phyloP scores from a whole-genome alignment of 1,140 invertebrate genomes.

The Sinonovacula constricta region DNA sequence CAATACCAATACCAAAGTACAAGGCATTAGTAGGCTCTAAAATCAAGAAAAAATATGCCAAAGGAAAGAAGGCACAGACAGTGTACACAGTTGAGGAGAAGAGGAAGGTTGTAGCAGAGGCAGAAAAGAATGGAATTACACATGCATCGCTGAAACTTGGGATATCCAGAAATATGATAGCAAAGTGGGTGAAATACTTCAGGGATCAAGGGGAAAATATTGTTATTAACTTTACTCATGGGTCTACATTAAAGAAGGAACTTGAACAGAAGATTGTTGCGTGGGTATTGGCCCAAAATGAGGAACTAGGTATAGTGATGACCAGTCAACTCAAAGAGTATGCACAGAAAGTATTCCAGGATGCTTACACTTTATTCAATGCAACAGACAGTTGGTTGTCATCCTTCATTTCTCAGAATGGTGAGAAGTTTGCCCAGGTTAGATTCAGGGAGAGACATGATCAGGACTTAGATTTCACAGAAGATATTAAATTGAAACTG shows the following conservation, averaged over 20 bases:
- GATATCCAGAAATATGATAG: constrained; percentile 32
- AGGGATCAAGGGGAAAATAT: constrained; percentile 43
- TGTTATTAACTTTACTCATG: constrained; percentile 30
- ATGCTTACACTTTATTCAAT: constrained; percentile 39
- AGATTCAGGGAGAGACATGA: constrained; percentile 35
- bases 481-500: constrained; percentile 41
- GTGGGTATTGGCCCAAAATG: constrained; percentile 44
- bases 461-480: constrained; percentile 27
- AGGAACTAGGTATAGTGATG: constrained; percentile 33
- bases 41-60: constrained; percentile 51
- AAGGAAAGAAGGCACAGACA: constrained; percentile 18
- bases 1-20: constrained; percentile 49
- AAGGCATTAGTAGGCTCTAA: constrained; percentile 43
- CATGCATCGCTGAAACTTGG: constrained; percentile 44
- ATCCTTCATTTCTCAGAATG: constrained; percentile 21
- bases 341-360: constrained; percentile 41
- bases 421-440: constrained; percentile 30
- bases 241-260: constrained; percentile 40
- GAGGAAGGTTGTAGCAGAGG: constrained; percentile 31
- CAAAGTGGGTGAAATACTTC: constrained; percentile 44
- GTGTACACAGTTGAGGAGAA: constrained; percentile 40
- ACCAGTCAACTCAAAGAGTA: constrained; percentile 26
- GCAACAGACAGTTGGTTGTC: constrained; percentile 28
- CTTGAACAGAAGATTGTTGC: constrained; percentile 31
- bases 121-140: constrained; percentile 41